Conservation (phyloP, 2,797 vertebrate genomes). For the Sarcoramphus papa region DNA sequence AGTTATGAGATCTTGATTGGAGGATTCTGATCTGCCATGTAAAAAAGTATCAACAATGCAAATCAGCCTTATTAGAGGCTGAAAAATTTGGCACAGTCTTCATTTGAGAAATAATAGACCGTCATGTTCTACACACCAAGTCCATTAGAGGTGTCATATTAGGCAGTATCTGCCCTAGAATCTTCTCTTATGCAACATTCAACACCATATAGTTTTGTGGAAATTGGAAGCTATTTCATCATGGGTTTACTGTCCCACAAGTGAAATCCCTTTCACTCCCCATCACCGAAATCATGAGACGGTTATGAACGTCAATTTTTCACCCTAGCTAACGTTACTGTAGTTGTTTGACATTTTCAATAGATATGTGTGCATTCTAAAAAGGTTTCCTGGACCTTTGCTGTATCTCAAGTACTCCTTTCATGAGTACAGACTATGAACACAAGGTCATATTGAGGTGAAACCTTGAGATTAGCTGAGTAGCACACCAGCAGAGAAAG, state of each 20-base stretch:
- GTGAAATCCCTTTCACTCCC: not conserved
- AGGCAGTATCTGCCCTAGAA: not conserved
- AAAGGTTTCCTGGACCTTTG: not conserved
- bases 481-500: not conserved
- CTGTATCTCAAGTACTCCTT: not conserved
- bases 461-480: not conserved
- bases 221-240: not conserved
- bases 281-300: not conserved
- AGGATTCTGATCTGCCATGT: not conserved
- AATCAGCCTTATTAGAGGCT: not conserved
- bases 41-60: not conserved
- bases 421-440: not conserved
- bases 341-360: not conserved
- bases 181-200: not conserved
- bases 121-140: not conserved
- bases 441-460: not conserved
- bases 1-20: not conserved
- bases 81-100: not conserved
- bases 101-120: not conserved
- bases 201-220: not conserved
- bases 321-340: fast-evolving
- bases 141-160: not conserved
- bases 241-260: not conserved
- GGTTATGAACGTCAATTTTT: not conserved
- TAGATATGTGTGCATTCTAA: not conserved